Conservation (phyloP, 2,888 invertebrate species). For the Anodontia alba region DNA sequence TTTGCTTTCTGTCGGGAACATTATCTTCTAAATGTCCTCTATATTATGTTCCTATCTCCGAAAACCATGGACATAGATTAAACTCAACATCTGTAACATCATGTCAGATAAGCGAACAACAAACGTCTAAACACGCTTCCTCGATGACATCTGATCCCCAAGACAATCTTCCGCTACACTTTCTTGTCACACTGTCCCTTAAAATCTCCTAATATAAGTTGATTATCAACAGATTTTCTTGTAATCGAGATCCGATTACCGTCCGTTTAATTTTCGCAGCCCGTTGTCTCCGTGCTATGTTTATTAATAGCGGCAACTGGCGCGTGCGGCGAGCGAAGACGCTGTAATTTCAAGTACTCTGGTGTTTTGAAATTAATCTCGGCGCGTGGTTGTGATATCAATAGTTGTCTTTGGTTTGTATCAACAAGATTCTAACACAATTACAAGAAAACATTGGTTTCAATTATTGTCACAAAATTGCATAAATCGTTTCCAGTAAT, state of each 20-base stretch:
- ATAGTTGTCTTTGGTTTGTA: constrained; percentile 61
- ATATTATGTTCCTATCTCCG: neutral
- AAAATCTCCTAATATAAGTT: constrained; percentile 16
- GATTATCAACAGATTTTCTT: constrained; percentile 13
- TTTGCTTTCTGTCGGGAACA: too few species aligned
- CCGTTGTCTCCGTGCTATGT: constrained; percentile 47
- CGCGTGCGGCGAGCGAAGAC: constrained; percentile 35
- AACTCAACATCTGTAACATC: neutral
- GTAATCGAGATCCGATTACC: constrained; percentile 32
- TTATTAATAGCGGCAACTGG: constrained; percentile 41
- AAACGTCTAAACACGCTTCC: constrained; percentile 6
- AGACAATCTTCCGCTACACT: neutral
- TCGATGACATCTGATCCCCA: constrained; percentile 4
- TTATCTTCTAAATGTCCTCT: too few species aligned
- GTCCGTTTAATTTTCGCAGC: constrained; percentile 33
- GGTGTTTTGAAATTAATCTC: constrained; percentile 60
- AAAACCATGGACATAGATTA: neutral
- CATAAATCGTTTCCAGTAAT: constrained; percentile 61
- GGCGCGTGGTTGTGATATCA: constrained; percentile 57
- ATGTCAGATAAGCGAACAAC: constrained; percentile 1
- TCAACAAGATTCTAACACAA: constrained; percentile 60
- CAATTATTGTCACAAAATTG: constrained; percentile 60
- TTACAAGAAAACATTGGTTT: constrained; percentile 62
- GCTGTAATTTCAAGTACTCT: constrained; percentile 51
- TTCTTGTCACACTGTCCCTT: constrained; percentile 2